These are phyloP conservation scores for Pterocles orientalis DNA, from an alignment of 2,113 vertebrate species.

Conservation along the genomic window DNA sequence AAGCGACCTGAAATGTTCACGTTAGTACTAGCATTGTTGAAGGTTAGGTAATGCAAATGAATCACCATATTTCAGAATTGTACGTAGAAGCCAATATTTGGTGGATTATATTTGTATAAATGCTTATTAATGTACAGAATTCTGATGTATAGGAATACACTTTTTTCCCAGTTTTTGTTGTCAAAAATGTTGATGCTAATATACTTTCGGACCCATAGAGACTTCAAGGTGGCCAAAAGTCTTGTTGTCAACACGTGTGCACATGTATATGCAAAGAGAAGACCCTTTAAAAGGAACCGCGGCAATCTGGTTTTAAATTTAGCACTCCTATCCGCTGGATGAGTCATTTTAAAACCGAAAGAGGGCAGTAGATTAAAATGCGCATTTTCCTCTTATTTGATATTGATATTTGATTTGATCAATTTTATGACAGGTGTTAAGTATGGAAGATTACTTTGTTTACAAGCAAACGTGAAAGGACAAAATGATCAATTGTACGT, in stretches of 20 bases:
- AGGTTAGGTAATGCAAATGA: slow-evolving; percentile 58
- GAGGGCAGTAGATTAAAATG: slow-evolving; percentile 5
- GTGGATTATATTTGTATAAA: slow-evolving; percentile 71
- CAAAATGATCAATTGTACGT: neutral
- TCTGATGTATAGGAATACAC: slow-evolving; percentile 36
- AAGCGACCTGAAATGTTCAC: slow-evolving; percentile 41
- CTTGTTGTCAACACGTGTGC: neutral
- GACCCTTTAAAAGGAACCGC: neutral
- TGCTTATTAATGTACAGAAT: slow-evolving; percentile 63
- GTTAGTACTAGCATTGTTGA: slow-evolving; percentile 64
- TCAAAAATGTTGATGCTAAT: slow-evolving; percentile 13
- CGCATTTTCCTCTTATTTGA: slow-evolving; percentile 17
- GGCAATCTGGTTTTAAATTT: neutral
- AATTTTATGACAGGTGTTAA: slow-evolving; percentile 4
- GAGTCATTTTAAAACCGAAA: neutral
- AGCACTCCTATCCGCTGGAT: neutral
- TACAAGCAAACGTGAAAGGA: slow-evolving; percentile 13
- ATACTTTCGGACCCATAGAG: neutral
- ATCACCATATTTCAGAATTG: slow-evolving; percentile 66
- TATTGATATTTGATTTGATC: slow-evolving; percentile 31
- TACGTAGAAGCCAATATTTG: slow-evolving; percentile 72
- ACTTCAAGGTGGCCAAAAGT: slow-evolving; percentile 43
- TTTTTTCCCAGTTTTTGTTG: neutral
- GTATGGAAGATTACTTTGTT: slow-evolving; percentile 20
- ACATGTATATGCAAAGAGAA: neutral